A percentile compares a stretch with the other conserved stretches of the same genome.
phyloP scores from a whole-genome alignment of 2,113 vertebrate genomes.

The Gallinago media region DNA sequence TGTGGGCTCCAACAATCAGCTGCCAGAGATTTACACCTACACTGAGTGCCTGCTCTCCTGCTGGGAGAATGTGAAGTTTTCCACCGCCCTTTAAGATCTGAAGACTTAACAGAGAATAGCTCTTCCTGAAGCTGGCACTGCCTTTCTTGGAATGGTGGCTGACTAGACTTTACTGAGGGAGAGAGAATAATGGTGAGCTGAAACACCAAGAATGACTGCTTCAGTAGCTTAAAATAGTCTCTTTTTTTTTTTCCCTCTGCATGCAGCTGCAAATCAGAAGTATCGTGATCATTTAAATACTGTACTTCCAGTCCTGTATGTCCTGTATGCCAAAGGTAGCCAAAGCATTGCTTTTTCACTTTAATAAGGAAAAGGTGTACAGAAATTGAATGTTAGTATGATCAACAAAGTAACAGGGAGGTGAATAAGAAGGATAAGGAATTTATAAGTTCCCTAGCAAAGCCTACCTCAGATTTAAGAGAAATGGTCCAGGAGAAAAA shows the following conservation, averaged over 20 bases:
- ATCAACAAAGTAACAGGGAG: background rate
- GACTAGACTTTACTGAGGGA: conserved; percentile 10
- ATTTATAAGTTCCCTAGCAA: background rate
- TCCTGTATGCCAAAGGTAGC: background rate
- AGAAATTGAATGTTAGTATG: background rate
- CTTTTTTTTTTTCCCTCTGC: background rate
- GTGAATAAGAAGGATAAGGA: background rate
- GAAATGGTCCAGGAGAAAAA: background rate
- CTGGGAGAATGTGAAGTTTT: conserved; percentile 61
- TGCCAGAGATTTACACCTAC: conserved; percentile 75
- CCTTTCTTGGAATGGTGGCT: conserved; percentile 22
- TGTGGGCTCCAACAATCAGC: conserved; percentile 73
- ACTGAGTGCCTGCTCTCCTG: conserved; percentile 50
- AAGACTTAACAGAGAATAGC: conserved; percentile 34
- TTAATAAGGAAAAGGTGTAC: background rate
- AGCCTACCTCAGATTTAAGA: background rate
- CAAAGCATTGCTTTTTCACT: background rate
- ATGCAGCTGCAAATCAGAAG: conserved; percentile 22
- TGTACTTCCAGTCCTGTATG: background rate
- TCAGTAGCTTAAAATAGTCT: conserved; percentile 13
- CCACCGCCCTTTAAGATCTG: conserved; percentile 53
- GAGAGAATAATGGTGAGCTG: conserved; percentile 1
- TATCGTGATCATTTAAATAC: conserved; percentile 23
- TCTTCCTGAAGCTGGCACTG: conserved; percentile 12
- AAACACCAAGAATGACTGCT: background rate